Percentiles rank a stretch among this genome's conserved stretches.
Conservation (phyloP, 2,797 vertebrate genomes). For the Lepus oiostolus region DNA sequence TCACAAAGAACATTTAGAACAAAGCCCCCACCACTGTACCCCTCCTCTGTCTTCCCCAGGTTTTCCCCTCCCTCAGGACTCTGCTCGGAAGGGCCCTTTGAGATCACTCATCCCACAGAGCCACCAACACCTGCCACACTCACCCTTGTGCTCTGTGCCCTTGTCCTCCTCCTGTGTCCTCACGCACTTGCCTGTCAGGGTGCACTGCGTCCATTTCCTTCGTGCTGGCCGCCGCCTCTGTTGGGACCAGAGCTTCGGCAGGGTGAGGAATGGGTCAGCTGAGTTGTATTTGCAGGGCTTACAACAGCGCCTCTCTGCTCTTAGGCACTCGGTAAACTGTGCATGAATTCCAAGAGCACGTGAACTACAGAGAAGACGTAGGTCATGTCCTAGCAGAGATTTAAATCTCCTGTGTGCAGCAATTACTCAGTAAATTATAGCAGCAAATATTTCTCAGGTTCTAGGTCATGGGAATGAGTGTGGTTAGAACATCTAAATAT, state of each 20-base stretch:
- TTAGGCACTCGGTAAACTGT: background rate
- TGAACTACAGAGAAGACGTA: background rate
- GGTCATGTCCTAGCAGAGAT: background rate
- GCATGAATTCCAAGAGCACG: accelerated
- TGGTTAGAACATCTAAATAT: background rate
- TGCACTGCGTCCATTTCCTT: background rate
- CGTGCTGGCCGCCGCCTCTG: background rate
- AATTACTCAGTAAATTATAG: slow-evolving; percentile 6
- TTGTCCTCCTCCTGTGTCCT: background rate
- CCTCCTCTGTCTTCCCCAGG: background rate
- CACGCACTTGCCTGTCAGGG: background rate
- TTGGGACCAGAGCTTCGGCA: background rate
- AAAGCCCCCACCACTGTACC: background rate
- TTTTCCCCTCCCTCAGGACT: background rate
- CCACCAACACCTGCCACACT: accelerated
- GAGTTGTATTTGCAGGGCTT: background rate
- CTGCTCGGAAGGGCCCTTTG: background rate
- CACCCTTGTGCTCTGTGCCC: accelerated
- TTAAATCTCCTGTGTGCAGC: background rate
- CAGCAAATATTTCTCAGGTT: background rate
- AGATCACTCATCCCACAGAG: background rate
- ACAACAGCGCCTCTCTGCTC: background rate
- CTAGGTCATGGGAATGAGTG: background rate
- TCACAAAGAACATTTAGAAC: background rate
- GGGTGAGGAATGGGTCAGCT: background rate